A percentile compares a stretch with the other conserved stretches of the same genome.
Conservation (phyloP, 2,113 vertebrate genomes). For the Azemiops feae region DNA sequence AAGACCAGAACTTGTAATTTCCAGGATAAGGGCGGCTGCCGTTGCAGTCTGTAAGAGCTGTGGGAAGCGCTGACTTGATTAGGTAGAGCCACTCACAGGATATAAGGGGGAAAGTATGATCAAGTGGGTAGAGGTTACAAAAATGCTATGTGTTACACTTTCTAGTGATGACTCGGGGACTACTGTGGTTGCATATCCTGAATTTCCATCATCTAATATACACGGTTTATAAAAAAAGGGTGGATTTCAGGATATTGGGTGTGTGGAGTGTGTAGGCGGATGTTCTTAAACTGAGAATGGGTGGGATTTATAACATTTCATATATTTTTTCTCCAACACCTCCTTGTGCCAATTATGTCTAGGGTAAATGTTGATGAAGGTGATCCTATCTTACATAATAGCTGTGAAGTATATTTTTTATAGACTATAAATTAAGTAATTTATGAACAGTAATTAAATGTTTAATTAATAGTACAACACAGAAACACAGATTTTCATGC, state of each 20-base stretch:
- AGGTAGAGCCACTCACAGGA: conserved; percentile 68
- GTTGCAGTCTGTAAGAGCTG: conserved; percentile 51
- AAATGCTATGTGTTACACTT: conserved; percentile 53
- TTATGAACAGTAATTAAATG: background rate
- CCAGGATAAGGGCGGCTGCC: conserved; percentile 76
- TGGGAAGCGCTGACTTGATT: conserved; percentile 63
- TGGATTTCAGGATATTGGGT: conserved; percentile 62
- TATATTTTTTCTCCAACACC: conserved; percentile 67
- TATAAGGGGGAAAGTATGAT: conserved; percentile 67
- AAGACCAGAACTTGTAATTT: conserved; percentile 75
- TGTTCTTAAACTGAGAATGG: conserved; percentile 65
- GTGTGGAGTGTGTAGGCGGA: conserved; percentile 60
- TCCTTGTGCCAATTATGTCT: conserved; percentile 42
- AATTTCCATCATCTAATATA: conserved; percentile 64
- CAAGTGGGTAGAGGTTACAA: conserved; percentile 65
- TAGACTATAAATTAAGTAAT: background rate
- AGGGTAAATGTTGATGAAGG: background rate
- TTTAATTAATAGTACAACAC: background rate
- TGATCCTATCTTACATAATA: background rate
- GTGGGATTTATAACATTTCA: conserved; percentile 64
- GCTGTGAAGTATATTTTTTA: background rate
- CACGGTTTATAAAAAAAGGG: conserved; percentile 58
- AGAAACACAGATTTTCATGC: background rate
- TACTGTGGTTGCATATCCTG: conserved; percentile 72
- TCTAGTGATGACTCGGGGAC: conserved; percentile 59